These are phyloP conservation scores for Drosophila neutralis DNA, from an alignment of 2,888 invertebrate genomes.

Conservation along the genomic window DNA sequence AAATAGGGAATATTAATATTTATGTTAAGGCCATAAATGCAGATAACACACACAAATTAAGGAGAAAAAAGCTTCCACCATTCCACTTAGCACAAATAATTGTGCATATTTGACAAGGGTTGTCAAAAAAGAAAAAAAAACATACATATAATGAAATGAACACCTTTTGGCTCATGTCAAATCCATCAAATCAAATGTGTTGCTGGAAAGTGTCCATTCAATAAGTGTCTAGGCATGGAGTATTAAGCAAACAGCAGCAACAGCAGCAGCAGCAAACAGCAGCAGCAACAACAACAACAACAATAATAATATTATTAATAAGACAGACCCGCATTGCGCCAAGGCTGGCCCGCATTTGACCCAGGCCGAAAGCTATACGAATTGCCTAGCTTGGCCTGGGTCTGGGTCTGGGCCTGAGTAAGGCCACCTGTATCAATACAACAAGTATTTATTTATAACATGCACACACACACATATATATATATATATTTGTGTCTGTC, in stretches of 20 bases:
- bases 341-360: conserved; percentile 51
- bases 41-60: background rate
- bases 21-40: background rate
- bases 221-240: conserved; percentile 33
- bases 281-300: background rate
- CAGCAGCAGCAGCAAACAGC: background rate
- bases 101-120: conserved; percentile 30
- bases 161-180: conserved; percentile 37
- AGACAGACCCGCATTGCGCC: conserved; percentile 58
- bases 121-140: conserved; percentile 1
- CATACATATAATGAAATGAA: background rate
- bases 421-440: conserved; percentile 70
- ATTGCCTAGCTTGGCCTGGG: background rate
- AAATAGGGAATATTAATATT: background rate
- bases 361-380: conserved; percentile 6
- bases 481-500: conserved; percentile 60
- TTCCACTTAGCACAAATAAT: background rate
- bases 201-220: conserved; percentile 30
- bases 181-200: conserved; percentile 32
- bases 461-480: conserved; percentile 12
- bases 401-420: conserved; percentile 32
- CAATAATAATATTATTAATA: conserved; percentile 7
- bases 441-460: conserved; percentile 49
- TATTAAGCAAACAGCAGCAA: conserved; percentile 43
- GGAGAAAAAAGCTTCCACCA: background rate